phyloP scores from a whole-genome alignment of 2,797 vertebrate genomes.

The Gephyroberyx darwinii region DNA sequence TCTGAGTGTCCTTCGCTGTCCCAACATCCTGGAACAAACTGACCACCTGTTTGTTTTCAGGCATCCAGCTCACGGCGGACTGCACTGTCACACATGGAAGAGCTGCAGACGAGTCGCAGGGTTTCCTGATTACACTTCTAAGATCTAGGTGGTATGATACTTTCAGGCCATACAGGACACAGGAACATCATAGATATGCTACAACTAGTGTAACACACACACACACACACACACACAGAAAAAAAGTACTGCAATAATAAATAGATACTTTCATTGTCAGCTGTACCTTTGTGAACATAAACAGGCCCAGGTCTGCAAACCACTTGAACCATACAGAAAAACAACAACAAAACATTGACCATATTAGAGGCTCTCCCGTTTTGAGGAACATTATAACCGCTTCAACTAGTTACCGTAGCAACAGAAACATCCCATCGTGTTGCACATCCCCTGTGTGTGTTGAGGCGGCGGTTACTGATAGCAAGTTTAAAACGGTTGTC shows the following conservation, averaged over 20 bases:
- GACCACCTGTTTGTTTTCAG: constrained; percentile 10
- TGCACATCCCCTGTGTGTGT: constrained; percentile 15
- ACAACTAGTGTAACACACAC: constrained; percentile 23
- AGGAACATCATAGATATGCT: constrained; percentile 28
- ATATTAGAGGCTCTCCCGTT: not conserved
- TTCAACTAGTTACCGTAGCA: constrained; percentile 4
- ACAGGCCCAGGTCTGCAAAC: constrained; percentile 27
- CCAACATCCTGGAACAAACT: constrained; percentile 12
- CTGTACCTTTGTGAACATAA: constrained; percentile 26
- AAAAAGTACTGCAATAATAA: constrained; percentile 51
- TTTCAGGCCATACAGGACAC: constrained; percentile 4
- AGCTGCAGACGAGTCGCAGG: too few relatives aligned
- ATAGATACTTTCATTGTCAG: constrained; percentile 44
- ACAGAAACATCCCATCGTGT: constrained; percentile 15
- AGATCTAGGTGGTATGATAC: constrained; percentile 1
- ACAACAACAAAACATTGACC: not conserved
- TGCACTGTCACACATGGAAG: too few relatives aligned
- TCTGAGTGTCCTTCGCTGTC: constrained; percentile 11
- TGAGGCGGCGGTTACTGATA: constrained; percentile 27
- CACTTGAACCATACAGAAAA: constrained; percentile 23
- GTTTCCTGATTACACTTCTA: not conserved
- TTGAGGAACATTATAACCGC: not conserved
- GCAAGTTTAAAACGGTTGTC: constrained; percentile 79
- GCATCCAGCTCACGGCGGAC: not conserved
- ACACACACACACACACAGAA: constrained; percentile 11